A percentile compares a stretch with the other conserved stretches of the same genome.
These are phyloP conservation scores for Dendrophyllia cribrosa DNA, from an alignment of 64 coral and sea anemone genomes.

Conservation along the genomic window DNA sequence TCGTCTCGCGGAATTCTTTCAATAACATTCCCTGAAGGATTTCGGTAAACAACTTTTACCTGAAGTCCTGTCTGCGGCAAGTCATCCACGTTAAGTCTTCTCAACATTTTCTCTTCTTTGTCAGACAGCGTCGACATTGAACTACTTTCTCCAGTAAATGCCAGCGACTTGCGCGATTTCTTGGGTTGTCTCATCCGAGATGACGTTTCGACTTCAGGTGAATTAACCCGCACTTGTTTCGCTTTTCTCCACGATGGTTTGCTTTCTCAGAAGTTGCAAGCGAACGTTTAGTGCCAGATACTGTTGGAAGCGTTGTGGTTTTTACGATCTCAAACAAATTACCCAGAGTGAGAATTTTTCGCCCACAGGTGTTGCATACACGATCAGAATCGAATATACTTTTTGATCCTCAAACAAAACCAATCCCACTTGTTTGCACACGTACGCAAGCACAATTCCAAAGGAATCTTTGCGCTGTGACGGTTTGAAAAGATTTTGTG, in stretches of 20 bases:
- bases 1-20: conserved; percentile 34
- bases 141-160: background rate
- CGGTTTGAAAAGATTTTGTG: conserved; percentile 37
- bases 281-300: background rate
- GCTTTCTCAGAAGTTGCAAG: background rate
- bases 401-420: background rate
- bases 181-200: background rate
- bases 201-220: background rate
- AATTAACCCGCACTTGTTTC: conserved; percentile 13
- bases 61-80: conserved; percentile 37
- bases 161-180: background rate
- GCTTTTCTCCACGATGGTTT: conserved; percentile 22
- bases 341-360: conserved; percentile 21
- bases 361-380: conserved; percentile 38
- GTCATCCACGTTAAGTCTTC: conserved; percentile 21
- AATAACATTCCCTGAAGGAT: background rate
- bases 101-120: conserved; percentile 6
- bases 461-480: conserved; percentile 28
- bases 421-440: conserved; percentile 25
- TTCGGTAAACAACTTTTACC: conserved; percentile 44
- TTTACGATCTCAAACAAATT: conserved; percentile 8
- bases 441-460: conserved; percentile 33
- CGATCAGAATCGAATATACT: conserved; percentile 23
- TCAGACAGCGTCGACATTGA: background rate
- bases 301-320: background rate